Base-by-base conservation (phyloP, 1,140 invertebrate species). In the Drosophila arawakana region DNA sequence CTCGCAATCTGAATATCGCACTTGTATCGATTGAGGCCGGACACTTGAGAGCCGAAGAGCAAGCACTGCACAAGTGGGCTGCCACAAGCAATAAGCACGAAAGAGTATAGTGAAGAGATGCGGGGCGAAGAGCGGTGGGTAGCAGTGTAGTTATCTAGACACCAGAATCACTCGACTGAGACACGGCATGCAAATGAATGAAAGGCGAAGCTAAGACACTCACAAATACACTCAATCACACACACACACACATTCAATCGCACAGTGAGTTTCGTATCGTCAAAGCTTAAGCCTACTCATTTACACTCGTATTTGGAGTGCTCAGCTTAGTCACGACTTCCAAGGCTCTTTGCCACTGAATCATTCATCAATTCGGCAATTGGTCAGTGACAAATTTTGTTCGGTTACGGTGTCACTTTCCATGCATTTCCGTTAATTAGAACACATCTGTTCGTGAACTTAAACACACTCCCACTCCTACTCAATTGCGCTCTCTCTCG, bases 161-260 rank as follows among this genome's bases (percentile, higher is more conserved):
- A 65, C 62, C 43, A 81, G 66, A 86, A 74, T 88, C 77, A 83
- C 80, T 86, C 76, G 61, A 82, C 71, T 41, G 63, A 62, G 63
- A 61, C 76, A 68, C 34, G 59, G 46, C 49, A 76, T 76, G 73
- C 73, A 76, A 76, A 76, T 76, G 73, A 76, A 76, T 76, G 61
- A 72, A 76, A 65, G 69, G 15, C 41, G 37, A 52, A 41, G 10
- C 46, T 57, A 52, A 63, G 34, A 68, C 47, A 15, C 61, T 41
- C 63, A 81, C 62, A 71, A 61, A 79, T 52, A 49, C 54, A 58
- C 44, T 65, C 62, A 67, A 30, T 58, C 50, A 52, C 44, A 60
- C 8, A 60, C 37, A 35, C 60, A 44, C 41, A 57, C 60, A 57
- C 47, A 50, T 7, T 50, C 37, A 30, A 11, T 30, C n/a, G 3